phyloP scores from a whole-genome alignment of 2,888 invertebrate genomes.

The Ochlodes sylvanus region DNA sequence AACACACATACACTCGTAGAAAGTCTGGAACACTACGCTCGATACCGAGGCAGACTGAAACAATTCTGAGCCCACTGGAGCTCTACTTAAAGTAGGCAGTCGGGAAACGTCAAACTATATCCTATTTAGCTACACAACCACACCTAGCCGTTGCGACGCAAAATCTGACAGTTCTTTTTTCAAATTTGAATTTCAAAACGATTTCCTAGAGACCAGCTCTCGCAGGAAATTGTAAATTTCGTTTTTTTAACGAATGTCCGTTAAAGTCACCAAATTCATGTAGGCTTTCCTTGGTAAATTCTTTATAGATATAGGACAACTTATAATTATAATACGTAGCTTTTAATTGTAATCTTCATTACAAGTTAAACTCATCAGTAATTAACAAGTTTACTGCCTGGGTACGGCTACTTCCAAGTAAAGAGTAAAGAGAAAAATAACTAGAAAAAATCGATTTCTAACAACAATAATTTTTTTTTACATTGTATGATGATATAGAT shows the following conservation, averaged over 20 bases:
- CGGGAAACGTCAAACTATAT: slow-evolving; percentile 12
- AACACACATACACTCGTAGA: slow-evolving; percentile 25
- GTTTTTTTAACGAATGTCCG: not conserved
- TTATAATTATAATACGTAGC: no score
- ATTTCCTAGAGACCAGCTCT: slow-evolving; percentile 19
- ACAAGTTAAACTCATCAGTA: no score
- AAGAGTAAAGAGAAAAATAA: no score
- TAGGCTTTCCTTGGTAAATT: not conserved
- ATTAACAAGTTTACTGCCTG: no score
- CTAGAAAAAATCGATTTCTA: no score
- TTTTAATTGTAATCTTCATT: no score
- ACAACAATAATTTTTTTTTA: no score
- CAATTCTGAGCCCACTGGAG: slow-evolving; percentile 41
- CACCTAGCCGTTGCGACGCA: slow-evolving; percentile 24
- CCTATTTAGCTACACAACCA: slow-evolving; percentile 17
- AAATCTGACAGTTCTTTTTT: slow-evolving; percentile 36
- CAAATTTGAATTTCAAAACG: slow-evolving; percentile 40
- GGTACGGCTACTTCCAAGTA: no score
- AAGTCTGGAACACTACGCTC: slow-evolving; percentile 42
- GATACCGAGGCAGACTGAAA: slow-evolving; percentile 48
- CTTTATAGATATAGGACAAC: no score
- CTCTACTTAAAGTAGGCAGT: slow-evolving; percentile 34
- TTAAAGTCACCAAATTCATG: not conserved
- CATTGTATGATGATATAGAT: no score
- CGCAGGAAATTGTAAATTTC: not conserved